phyloP scores from a whole-genome alignment of 2,113 vertebrate genomes.

The Datnioides undecimradiatus region DNA sequence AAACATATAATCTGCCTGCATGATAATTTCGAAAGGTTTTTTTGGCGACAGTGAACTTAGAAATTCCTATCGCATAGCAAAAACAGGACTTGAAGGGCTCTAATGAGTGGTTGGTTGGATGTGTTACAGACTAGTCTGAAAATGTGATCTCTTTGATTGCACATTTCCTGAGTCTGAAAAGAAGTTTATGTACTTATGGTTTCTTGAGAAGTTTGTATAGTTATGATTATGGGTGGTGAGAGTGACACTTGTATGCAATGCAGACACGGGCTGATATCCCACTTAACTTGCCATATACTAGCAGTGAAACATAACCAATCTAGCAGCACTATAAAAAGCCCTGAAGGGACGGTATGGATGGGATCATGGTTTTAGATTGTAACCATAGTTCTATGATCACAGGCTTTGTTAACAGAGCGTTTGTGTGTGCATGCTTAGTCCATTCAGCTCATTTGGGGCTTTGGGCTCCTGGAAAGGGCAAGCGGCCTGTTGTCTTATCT shows the following conservation, averaged over 20 bases:
- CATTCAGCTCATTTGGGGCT: background rate
- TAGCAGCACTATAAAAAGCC: conserved; percentile 36
- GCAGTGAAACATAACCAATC: conserved; percentile 25
- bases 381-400: conserved; percentile 2
- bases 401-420: no score
- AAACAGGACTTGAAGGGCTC: conserved; percentile 21
- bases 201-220: background rate
- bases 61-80: background rate
- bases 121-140: conserved; percentile 27
- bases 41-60: conserved; percentile 29
- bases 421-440: background rate
- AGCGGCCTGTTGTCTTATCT: background rate
- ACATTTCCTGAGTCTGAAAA: conserved; percentile 8
- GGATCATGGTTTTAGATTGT: conserved; percentile 10
- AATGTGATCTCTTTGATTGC: conserved; percentile 28
- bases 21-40: conserved; percentile 47
- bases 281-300: background rate
- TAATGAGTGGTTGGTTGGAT: conserved; percentile 29
- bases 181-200: background rate
- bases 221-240: conserved; percentile 4
- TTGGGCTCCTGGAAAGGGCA: background rate
- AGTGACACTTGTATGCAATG: background rate
- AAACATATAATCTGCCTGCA: conserved; percentile 67
- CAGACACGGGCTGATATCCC: background rate
- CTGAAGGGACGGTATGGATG: conserved; percentile 23